Evolutionary conservation across 2,797 vertebrate genomes (phyloP).

Genomic region (Simalia tracyae): DNA sequence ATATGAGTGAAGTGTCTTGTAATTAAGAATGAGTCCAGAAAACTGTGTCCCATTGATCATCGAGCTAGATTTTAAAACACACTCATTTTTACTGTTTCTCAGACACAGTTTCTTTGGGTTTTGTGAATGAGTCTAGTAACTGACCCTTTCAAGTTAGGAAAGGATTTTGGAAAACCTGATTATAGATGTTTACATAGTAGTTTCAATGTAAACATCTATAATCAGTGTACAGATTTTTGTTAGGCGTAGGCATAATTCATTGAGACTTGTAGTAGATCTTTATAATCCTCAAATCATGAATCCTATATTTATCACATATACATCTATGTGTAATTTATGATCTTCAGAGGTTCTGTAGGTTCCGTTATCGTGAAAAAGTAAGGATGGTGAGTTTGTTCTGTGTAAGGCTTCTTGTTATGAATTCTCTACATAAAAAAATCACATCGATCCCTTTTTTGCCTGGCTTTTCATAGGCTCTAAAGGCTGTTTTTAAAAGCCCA

Average conservation of each 20-base stretch:
- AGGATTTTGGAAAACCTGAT: neutral
- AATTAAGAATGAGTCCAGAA: neutral
- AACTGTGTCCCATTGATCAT: neutral
- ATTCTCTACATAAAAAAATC: neutral
- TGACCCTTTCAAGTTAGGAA: neutral
- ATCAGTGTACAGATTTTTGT: neutral
- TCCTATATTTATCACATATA: neutral
- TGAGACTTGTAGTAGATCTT: neutral
- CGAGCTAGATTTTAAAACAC: neutral
- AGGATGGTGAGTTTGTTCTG: neutral
- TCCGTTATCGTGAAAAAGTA: neutral
- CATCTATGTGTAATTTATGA: neutral
- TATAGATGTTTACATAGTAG: neutral
- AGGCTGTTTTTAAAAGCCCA: neutral
- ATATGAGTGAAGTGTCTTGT: neutral
- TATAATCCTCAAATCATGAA: neutral
- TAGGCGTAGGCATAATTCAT: neutral
- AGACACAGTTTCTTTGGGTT: neutral
- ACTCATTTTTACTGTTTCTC: neutral
- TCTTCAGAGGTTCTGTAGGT: neutral
- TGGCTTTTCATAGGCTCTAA: neutral
- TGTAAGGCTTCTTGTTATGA: neutral
- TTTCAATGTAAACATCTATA: neutral
- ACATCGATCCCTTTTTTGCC: neutral
- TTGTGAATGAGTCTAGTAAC: neutral